Evolutionary conservation across 2,113 vertebrate species (phyloP).

Genomic region (Albula goreensis): DNA sequence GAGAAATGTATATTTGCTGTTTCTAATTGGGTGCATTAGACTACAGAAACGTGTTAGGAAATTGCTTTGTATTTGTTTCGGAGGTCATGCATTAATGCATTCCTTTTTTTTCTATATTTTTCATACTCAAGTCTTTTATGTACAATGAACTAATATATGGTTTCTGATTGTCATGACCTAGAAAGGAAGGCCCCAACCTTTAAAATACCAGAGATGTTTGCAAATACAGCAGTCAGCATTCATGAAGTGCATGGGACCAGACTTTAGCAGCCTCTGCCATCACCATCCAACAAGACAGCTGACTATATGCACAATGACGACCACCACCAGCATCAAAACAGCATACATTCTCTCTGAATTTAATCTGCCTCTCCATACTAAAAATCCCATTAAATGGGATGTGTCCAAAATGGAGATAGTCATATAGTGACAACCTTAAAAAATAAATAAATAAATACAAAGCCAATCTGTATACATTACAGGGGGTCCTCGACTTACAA

Average conservation of each 20-base stretch:
- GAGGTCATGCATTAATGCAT: not conserved
- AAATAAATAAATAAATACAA: too few relatives aligned
- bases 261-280: not conserved
- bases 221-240: not conserved
- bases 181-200: not conserved
- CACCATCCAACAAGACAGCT: too few relatives aligned
- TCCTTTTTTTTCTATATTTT: not conserved
- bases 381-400: constrained; percentile 35
- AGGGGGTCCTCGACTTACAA: too few relatives aligned
- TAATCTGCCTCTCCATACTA: constrained; percentile 21
- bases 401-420: constrained; percentile 11
- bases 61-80: constrained; percentile 18
- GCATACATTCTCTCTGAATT: not conserved
- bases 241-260: not conserved
- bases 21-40: constrained; percentile 66
- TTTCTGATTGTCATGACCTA: not conserved
- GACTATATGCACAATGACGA: not conserved
- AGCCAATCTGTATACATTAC: constrained; percentile 18
- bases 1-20: constrained; percentile 59
- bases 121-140: too few relatives aligned
- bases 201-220: not conserved
- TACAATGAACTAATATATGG: not conserved
- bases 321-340: too few relatives aligned
- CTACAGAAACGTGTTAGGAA: constrained; percentile 39
- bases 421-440: constrained; percentile 29